Evolutionary conservation across 2,888 invertebrate species (phyloP).

Genomic region (Sarcophaga subvicina): DNA sequence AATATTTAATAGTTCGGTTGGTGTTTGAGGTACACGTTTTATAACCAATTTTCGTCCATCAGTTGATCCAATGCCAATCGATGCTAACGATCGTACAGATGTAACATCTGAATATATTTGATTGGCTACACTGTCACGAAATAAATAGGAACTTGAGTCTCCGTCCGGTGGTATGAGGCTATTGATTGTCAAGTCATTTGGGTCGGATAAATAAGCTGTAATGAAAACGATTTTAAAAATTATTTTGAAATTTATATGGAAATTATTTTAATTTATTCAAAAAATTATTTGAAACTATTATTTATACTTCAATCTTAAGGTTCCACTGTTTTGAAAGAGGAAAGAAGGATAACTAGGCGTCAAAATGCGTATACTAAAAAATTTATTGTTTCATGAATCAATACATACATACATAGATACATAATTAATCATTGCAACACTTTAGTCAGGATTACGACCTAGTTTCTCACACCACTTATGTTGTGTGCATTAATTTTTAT

Average conservation of each 20-base stretch:
- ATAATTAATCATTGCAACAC: no score
- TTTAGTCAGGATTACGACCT: no score
- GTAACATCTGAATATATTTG: constrained; percentile 85
- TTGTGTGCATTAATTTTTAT: no score
- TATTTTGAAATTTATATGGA: neutral
- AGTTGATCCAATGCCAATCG: constrained; percentile 94
- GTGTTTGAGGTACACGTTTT: constrained; percentile 91
- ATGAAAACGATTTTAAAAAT: neutral
- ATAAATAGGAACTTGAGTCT: constrained; percentile 83
- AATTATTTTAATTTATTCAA: no score
- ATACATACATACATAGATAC: no score
- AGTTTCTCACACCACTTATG: no score
- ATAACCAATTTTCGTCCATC: constrained; percentile 94
- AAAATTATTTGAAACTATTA: no score
- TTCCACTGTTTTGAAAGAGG: no score
- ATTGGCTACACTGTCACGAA: constrained; percentile 85
- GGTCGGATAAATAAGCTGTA: constrained; percentile 76
- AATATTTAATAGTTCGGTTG: constrained; percentile 92
- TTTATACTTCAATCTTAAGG: no score
- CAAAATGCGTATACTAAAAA: no score
- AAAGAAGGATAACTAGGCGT: no score
- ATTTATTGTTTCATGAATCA: no score
- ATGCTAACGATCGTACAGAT: constrained; percentile 90
- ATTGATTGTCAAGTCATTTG: constrained; percentile 81
- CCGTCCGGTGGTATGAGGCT: constrained; percentile 81